Evolutionary conservation across 2,888 invertebrate genomes (phyloP).

Genomic region (Ormyrus pomaceus): DNA sequence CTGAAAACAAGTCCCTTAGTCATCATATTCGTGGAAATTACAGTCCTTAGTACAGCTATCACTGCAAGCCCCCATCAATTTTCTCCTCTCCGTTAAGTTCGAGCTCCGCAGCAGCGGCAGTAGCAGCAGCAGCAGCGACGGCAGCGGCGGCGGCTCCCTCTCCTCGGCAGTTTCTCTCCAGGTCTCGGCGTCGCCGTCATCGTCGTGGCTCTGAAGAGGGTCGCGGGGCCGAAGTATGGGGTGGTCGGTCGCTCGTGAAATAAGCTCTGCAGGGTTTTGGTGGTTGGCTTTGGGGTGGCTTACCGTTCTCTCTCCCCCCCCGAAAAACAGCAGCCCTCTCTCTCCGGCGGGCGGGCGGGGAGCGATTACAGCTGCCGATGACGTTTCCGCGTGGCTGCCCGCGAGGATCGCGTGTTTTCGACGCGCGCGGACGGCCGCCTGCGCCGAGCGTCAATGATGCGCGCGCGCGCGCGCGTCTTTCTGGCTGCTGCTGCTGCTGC

Average conservation of each 20-base stretch:
- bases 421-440: conserved; percentile 58
- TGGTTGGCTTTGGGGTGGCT: conserved; percentile 73
- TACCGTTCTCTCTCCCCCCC: conserved; percentile 57
- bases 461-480: background rate
- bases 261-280: conserved; percentile 74
- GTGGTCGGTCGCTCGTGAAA: conserved; percentile 72
- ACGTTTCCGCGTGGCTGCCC: conserved; percentile 75
- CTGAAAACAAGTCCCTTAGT: conserved; percentile 14
- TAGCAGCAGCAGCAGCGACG: no score
- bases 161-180: no score
- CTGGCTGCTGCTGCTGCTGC: background rate
- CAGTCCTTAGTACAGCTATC: conserved; percentile 13
- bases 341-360: conserved; percentile 52
- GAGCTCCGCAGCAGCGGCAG: background rate
- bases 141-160: no score
- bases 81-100: conserved; percentile 41
- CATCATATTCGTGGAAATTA: conserved; percentile 29
- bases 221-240: conserved; percentile 50
- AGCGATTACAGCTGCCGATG: conserved; percentile 72
- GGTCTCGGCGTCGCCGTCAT: no score
- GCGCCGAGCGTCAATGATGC: background rate
- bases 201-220: no score
- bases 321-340: conserved; percentile 59
- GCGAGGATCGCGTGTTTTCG: conserved; percentile 75
- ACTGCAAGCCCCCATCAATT: conserved; percentile 31